These are phyloP conservation scores for Drosophila suzukii DNA, from an alignment of 1,140 invertebrate species.

Conservation along the genomic window DNA sequence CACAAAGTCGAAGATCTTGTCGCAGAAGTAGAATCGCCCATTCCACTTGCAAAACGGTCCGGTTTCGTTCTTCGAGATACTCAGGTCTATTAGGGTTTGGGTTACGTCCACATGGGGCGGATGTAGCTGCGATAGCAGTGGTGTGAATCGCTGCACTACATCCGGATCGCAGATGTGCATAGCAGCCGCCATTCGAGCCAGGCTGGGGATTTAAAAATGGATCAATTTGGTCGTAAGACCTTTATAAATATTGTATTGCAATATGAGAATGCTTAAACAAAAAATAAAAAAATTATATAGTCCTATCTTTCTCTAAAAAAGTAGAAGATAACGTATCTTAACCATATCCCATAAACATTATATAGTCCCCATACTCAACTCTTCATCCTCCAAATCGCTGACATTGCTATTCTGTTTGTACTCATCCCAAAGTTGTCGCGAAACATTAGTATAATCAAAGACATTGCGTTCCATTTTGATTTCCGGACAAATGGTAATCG, in stretches of 20 bases:
- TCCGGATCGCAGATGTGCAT: slow-evolving; percentile 78
- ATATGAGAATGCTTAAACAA: too few relatives aligned
- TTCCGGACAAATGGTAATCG: slow-evolving; percentile 87
- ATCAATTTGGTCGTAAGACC: too few relatives aligned
- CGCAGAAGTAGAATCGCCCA: slow-evolving; percentile 83
- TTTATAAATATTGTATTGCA: too few relatives aligned
- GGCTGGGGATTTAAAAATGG: slow-evolving; percentile 15
- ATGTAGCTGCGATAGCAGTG: slow-evolving; percentile 46
- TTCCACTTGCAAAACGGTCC: slow-evolving; percentile 86
- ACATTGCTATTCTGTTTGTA: slow-evolving; percentile 33
- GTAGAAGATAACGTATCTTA: too few relatives aligned
- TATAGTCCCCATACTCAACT: slow-evolving; percentile 61
- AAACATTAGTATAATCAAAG: slow-evolving; percentile 86
- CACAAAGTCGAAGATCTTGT: slow-evolving; percentile 82
- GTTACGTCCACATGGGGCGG: slow-evolving; percentile 29
- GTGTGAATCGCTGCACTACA: slow-evolving; percentile 59
- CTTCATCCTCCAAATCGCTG: slow-evolving; percentile 54
- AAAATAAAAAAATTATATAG: too few relatives aligned
- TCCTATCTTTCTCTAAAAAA: too few relatives aligned
- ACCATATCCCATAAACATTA: too few relatives aligned
- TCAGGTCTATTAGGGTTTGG: slow-evolving; percentile 68
- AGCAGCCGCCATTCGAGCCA: slow-evolving; percentile 63
- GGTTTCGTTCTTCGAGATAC: slow-evolving; percentile 69
- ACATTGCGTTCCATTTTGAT: slow-evolving; percentile 86
- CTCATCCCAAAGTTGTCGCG: slow-evolving; percentile 55